Conservation (phyloP, 2,797 vertebrate species). For the Falco cherrug region DNA sequence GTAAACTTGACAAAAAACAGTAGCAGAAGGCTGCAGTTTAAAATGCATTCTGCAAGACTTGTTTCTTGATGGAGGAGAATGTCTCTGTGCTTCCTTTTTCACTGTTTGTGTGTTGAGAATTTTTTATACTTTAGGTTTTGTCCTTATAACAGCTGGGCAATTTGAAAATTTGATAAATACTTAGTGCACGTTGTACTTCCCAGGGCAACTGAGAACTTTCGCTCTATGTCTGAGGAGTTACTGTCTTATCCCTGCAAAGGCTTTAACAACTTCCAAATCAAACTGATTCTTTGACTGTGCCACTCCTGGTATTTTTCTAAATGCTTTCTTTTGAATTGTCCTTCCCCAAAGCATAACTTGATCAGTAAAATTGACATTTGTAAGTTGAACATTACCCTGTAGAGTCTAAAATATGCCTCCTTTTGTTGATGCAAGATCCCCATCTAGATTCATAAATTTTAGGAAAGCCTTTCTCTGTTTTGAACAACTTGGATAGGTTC, state of each 20-base stretch:
- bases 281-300: background rate
- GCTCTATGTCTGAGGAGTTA: background rate
- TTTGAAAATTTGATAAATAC: background rate
- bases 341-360: background rate
- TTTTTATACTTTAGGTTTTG: background rate
- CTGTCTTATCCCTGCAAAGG: background rate
- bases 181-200: background rate
- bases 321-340: background rate
- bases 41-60: background rate
- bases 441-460: background rate
- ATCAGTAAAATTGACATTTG: background rate
- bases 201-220: background rate
- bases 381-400: background rate
- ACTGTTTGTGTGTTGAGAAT: background rate
- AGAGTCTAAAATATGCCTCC: background rate
- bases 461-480: background rate
- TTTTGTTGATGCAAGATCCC: background rate
- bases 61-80: background rate
- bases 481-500: background rate
- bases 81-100: background rate
- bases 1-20: background rate
- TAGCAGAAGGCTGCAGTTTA: background rate
- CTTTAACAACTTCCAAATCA: background rate
- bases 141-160: background rate
- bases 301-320: background rate